Evolutionary conservation across 2,113 vertebrate species (phyloP).

Genomic region (Carassius auratus): DNA sequence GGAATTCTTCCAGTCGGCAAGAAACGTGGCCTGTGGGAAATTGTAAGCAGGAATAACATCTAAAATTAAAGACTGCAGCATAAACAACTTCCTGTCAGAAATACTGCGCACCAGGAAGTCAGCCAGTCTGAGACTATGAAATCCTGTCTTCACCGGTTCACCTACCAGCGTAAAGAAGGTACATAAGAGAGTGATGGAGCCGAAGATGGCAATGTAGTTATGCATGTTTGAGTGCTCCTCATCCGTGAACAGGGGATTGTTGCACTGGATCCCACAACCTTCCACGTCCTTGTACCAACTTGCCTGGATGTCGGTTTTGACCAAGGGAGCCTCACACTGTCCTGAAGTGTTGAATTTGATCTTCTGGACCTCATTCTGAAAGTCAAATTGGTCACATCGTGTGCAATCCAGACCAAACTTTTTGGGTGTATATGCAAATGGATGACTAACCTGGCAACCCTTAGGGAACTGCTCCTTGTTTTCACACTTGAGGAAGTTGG

Average conservation of each 20-base stretch:
- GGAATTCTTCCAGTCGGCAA: constrained; percentile 97
- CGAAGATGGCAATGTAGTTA: constrained; percentile 90
- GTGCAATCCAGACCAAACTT: background rate
- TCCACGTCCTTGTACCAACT: constrained; percentile 99
- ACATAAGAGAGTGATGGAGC: constrained; percentile 93
- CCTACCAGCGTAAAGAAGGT: constrained; percentile 97
- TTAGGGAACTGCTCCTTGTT: constrained; percentile 82
- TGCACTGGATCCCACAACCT: constrained; percentile 96
- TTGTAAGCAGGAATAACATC: background rate
- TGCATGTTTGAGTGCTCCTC: constrained; percentile 94
- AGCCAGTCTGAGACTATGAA: background rate
- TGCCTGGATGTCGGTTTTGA: constrained; percentile 93
- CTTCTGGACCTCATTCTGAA: constrained; percentile 93
- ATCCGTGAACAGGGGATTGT: constrained; percentile 94
- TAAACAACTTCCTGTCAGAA: background rate
- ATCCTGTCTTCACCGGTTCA: background rate
- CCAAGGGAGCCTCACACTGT: constrained; percentile 91
- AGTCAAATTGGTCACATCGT: background rate
- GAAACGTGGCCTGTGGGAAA: constrained; percentile 85
- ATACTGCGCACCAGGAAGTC: background rate
- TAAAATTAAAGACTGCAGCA: background rate
- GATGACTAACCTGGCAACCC: constrained; percentile 84
- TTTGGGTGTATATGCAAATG: background rate
- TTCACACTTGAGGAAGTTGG: constrained; percentile 89
- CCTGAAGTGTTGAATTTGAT: constrained; percentile 97